Evolutionary conservation across 2,888 invertebrate genomes (phyloP).

Genomic region (Polydrusus cervinus): DNA sequence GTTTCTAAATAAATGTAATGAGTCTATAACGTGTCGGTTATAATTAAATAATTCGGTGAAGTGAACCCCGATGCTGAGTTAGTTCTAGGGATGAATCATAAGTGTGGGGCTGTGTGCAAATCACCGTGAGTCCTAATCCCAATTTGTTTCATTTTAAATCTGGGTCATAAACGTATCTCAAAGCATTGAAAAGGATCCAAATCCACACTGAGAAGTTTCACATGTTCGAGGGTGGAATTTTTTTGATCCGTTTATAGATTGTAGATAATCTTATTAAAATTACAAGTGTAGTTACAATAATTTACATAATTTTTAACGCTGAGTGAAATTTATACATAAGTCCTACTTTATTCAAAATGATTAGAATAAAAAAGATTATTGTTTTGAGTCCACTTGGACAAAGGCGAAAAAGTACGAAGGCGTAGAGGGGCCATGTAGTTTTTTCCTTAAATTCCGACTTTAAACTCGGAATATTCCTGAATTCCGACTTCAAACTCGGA

Average conservation of each 20-base stretch:
- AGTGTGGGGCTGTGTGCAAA: slow-evolving; percentile 68
- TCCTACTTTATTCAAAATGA: too few species aligned
- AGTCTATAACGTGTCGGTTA: neutral
- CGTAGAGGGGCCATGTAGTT: too few species aligned
- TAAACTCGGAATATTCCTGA: too few species aligned
- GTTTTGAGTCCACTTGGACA: too few species aligned
- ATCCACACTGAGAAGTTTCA: slow-evolving; percentile 51
- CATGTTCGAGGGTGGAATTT: slow-evolving; percentile 42
- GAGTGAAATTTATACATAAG: neutral
- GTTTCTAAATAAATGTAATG: too few species aligned
- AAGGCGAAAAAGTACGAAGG: too few species aligned
- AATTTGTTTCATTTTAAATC: slow-evolving; percentile 71
- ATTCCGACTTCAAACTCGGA: too few species aligned
- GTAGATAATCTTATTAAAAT: slow-evolving; percentile 35
- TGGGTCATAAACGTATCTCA: slow-evolving; percentile 66
- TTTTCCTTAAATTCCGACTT: too few species aligned
- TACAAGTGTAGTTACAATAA: slow-evolving; percentile 36
- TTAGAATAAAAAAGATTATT: too few species aligned
- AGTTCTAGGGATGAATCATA: slow-evolving; percentile 64
- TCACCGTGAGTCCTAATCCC: slow-evolving; percentile 70
- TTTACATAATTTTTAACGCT: neutral
- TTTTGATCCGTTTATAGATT: slow-evolving; percentile 42
- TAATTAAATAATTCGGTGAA: slow-evolving; percentile 17
- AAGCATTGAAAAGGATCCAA: slow-evolving; percentile 46
- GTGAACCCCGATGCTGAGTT: slow-evolving; percentile 41